phyloP scores from a whole-genome alignment of 2,113 vertebrate genomes.

The Myiopsitta monachus region DNA sequence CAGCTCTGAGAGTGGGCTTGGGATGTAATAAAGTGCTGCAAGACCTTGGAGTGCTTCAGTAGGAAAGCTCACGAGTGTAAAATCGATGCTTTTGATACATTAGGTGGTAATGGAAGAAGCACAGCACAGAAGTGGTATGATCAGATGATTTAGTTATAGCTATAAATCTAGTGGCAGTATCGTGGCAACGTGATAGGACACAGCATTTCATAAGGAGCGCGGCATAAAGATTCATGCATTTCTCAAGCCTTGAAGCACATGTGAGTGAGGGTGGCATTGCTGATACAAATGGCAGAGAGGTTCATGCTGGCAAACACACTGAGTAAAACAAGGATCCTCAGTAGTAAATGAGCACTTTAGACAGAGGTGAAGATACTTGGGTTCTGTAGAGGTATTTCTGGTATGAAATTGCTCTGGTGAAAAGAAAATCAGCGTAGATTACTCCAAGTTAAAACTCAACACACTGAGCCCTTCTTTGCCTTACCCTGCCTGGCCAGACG shows the following conservation, averaged over 20 bases:
- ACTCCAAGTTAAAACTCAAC: background rate
- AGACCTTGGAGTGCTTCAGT: slow-evolving; percentile 19
- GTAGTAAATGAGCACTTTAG: background rate
- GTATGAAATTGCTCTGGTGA: background rate
- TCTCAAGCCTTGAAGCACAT: background rate
- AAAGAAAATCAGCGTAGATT: background rate
- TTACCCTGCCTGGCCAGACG: background rate
- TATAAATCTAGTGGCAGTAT: slow-evolving; percentile 51
- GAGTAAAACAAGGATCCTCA: background rate
- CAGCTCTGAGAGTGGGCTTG: slow-evolving; percentile 35
- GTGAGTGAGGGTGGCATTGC: background rate
- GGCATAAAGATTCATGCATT: background rate
- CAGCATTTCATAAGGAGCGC: background rate
- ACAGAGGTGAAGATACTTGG: background rate
- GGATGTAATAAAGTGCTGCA: slow-evolving; percentile 34
- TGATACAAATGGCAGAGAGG: background rate
- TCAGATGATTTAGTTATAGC: slow-evolving; percentile 61
- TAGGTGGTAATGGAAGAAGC: slow-evolving; percentile 58
- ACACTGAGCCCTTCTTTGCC: background rate
- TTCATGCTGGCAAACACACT: background rate
- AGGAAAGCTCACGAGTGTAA: slow-evolving; percentile 27
- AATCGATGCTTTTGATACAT: slow-evolving; percentile 66
- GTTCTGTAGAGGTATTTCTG: background rate
- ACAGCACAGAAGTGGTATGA: slow-evolving; percentile 51
- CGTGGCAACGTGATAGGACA: slow-evolving; percentile 44